Evolutionary conservation across 2,797 vertebrate genomes (phyloP), one percentile per base, ranked within the genome.

Genomic region (Micromesistius poutassou): DNA sequence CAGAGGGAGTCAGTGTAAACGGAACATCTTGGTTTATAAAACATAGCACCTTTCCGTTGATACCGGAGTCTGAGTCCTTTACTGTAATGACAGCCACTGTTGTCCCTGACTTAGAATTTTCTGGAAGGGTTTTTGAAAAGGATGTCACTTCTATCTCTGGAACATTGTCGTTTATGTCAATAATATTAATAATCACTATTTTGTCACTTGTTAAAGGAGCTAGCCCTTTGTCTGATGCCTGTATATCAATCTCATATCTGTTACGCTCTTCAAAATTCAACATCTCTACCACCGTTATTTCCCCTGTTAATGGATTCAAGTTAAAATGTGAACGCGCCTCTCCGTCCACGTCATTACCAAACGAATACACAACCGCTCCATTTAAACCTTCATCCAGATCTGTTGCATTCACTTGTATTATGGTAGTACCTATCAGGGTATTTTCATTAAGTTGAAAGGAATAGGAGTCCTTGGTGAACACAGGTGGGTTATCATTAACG

Each of bases 101-200:
- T 16, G 91, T 92, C 14, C 92, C 91, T 1, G 76, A 55, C 78
- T 77, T 81, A n/a, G 88, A 86, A 79, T 92, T 88, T 76, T 95
- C 94, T 42, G 88, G 86, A 30, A 95, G 76, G 0, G 89, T 83
- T 2, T 66, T 88, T 5, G 80, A 91, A 78, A 94, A 87, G 70
- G 94, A 95, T 0, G 93, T 94, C 5, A 94, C 80, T 0, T 91
- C 92, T 38, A 95, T 91, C 77, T 94, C 89, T 9, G 93, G 93
- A 4, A 78, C 73, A 72, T 91, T 93, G 71, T 93, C 93, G 75
- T 94, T 93, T 0, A 90, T 3, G 2, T 93, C 92, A 36, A 84
- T 33, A 33, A 93, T 81, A 0, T 84, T 89, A 0, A 93, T 86
- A 0, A 85, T 77, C 0, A 93, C 75, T 0, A 25, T 89, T 80